Base-by-base conservation (phyloP, 1,140 invertebrate species). In the Thaumatotibia leucotreta region DNA sequence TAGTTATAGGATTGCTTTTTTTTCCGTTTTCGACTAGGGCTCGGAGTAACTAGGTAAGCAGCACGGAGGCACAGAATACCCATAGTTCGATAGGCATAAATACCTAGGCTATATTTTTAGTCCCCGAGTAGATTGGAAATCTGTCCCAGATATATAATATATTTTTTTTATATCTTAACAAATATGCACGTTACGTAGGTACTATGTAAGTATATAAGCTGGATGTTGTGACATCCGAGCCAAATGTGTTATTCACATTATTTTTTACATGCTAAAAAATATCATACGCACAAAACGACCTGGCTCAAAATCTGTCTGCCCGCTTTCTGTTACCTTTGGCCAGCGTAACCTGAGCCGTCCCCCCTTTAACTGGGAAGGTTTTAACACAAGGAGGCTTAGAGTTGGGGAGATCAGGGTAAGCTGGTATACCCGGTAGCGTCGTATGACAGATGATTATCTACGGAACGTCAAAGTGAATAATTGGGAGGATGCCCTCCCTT, bases 401-500 rank as follows among this genome's bases (percentile, higher is more conserved):
- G 10, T 17, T 14, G 24, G 24, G 71, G 68, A 76, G 84, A 65
- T 77, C 83, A 24, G 27, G 62, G 27, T 66, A 77, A 68, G 65
- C 9, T 84, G 84, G 87, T 61, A 79, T 68, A 66, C 74, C 77
- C 75, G 63, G 71, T 80, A 75, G 75, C 75, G 73, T 83, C 80
- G 76, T 82, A 85, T 89, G 86, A 89, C 85, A 88, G 87, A 89
- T 88, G 84, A 86, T 89, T 88, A 89, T 89, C 85, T 88, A 88
- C 80, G 79, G 73, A 71, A 84, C 77, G 87, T 89, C 87, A 89
- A 87, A 86, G 80, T 89, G 87, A 89, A 87, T 89, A 89, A 89
- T 89, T 88, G 85, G 80, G 81, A 82, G 79, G 70, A 77, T 67
- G 73, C 73, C 69, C 50, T 67, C 50, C 29, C 22, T 35, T 67